Percentiles rank a stretch among this genome's conserved stretches.
These are phyloP conservation scores for Conger conger DNA, from an alignment of 2,113 vertebrate species.

Conservation along the genomic window DNA sequence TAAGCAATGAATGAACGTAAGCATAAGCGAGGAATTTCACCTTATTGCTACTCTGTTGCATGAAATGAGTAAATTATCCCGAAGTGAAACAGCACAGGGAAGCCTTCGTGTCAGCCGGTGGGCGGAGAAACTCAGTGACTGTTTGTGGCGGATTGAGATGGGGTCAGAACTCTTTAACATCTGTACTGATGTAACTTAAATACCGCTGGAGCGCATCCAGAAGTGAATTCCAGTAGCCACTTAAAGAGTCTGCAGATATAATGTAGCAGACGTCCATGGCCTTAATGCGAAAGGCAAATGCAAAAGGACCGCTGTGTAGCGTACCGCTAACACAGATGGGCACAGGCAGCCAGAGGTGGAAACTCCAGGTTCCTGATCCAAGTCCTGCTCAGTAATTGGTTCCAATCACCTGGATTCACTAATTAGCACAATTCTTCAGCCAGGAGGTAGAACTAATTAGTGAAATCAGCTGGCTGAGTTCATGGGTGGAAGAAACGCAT, in stretches of 20 bases:
- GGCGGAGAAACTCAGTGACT: constrained; percentile 42
- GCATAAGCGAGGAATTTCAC: background rate
- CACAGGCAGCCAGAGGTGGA: background rate
- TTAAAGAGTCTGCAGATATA: constrained; percentile 28
- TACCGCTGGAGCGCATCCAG: constrained; percentile 36
- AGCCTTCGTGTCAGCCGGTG: constrained; percentile 28
- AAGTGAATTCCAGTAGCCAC: constrained; percentile 30
- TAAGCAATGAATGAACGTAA: background rate
- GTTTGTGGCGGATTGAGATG: constrained; percentile 26
- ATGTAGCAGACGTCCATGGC: constrained; percentile 35
- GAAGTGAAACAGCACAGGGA: constrained; percentile 9
- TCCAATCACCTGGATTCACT: no score
- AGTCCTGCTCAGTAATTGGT: no score
- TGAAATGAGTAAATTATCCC: constrained; percentile 16
- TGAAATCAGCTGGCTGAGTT: no score
- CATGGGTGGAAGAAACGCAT: no score
- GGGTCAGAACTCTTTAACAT: constrained; percentile 47
- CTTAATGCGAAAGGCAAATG: constrained; percentile 13
- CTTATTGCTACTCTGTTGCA: background rate
- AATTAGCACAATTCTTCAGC: no score
- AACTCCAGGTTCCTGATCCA: no score
- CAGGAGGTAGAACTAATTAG: no score
- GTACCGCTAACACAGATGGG: background rate
- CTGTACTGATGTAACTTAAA: constrained; percentile 46
- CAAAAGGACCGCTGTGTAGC: no score